Base-by-base conservation (phyloP, 2,888 invertebrate genomes). In the Pomacea canaliculata region DNA sequence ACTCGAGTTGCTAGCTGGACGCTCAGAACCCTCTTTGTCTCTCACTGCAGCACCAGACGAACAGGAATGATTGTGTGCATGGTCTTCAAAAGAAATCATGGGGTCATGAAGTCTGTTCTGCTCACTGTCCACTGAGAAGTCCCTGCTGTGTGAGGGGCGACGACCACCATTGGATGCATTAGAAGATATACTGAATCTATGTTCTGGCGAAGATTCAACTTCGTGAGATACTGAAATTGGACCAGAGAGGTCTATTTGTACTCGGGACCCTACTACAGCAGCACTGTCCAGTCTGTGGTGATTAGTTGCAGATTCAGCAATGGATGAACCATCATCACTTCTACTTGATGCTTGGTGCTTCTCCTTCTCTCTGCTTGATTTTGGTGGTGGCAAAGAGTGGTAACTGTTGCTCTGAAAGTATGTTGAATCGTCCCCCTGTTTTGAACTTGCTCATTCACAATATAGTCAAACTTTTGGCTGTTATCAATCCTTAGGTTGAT, bases 331-430 rank as follows among this genome's bases (percentile, higher is more conserved):
- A 18, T 74, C 74, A 18, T 74, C 74, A 67, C 16, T 59, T 49
- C 60, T 69, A 23, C 69, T 59, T n/a, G 74, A 69, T 46, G 56
- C 56, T 12, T 48, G 19, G 37, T 56, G 49, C 23, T 67, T 66
- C 46, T 67, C n/a, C 51, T 74, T 67, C 19, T 67, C 69, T 59
- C 73, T 23, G 3, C 27, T 46, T 27, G 59, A 13, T 37, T 72
- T 77, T 7, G 49, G 7, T 37, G 80, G 80, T 9, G 78, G 80
- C 49, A 66, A 70, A 49, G 80, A 80, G 56, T 80, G 80, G 62
- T 80, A 80, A 60, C 80, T 80, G 71, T 80, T 80, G 75, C 80
- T 80, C n/a, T 73, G 71, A 46, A 80, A 80, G n/a, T 76, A 76
- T 12, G 80, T 80, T 51, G 71, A 76, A 70, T 76, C 79, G 66